Percentiles rank a stretch among this genome's conserved stretches.
Evolutionary conservation across 2,888 invertebrate genomes (phyloP).

Genomic region (Timandra comae): DNA sequence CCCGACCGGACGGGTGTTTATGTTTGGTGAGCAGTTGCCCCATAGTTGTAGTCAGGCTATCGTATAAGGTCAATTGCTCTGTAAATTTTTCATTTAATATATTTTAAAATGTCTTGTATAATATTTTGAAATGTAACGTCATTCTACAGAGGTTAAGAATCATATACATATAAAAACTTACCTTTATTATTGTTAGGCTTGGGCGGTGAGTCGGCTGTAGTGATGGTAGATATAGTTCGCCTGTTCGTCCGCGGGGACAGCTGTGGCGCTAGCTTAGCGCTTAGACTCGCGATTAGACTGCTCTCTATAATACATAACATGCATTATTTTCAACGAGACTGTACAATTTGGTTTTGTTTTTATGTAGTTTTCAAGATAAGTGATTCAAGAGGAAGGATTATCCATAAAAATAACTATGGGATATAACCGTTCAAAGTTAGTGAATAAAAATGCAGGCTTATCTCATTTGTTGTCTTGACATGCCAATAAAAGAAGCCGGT

Average conservation of each 20-base stretch:
- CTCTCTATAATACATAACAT: constrained; percentile 55
- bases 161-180: constrained; percentile 14
- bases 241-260: constrained; percentile 75
- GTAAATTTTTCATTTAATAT: no score
- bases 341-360: neutral
- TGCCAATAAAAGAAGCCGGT: no score
- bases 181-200: constrained; percentile 58
- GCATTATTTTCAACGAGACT: neutral
- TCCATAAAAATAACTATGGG: no score
- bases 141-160: no score
- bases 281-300: constrained; percentile 83
- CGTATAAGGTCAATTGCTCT: neutral
- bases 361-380: no score
- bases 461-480: no score
- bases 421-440: no score
- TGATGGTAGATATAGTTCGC: constrained; percentile 51
- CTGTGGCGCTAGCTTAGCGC: constrained; percentile 81
- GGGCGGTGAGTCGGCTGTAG: constrained; percentile 58
- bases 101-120: no score
- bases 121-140: no score
- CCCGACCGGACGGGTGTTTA: neutral
- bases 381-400: no score
- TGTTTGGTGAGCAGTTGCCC: neutral
- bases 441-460: no score
- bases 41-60: neutral